A percentile compares a stretch with the other conserved stretches of the same genome.
Conservation (phyloP, 2,888 invertebrate species). For the Leucophenga montana region DNA sequence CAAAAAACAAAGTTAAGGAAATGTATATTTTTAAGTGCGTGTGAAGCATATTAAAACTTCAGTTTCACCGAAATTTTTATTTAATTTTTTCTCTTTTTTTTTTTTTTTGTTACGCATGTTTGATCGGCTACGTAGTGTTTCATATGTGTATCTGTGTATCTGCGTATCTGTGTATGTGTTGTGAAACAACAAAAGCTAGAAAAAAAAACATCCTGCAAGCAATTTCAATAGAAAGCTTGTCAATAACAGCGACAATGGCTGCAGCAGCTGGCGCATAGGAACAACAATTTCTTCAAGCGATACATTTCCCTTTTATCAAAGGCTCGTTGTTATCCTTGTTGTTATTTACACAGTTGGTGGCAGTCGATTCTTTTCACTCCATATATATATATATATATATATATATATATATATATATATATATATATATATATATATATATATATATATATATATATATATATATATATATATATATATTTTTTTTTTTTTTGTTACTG, state of each 20-base stretch:
- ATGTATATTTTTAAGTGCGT: too few species aligned
- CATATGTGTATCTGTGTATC: too few species aligned
- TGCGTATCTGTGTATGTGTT: neutral
- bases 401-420: neutral
- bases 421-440: neutral
- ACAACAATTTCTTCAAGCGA: slow-evolving; percentile 28
- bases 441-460: neutral
- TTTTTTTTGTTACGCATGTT: too few species aligned
- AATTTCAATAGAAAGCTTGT: slow-evolving; percentile 19
- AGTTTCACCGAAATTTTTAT: too few species aligned
- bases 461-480: neutral
- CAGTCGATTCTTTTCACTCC: slow-evolving; percentile 12
- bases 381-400: neutral
- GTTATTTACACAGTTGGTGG: slow-evolving; percentile 50
- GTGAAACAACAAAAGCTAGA: slow-evolving; percentile 27
- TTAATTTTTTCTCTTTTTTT: too few species aligned
- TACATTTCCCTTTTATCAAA: slow-evolving; percentile 18
- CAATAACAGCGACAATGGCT: slow-evolving; percentile 31
- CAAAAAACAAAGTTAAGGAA: too few species aligned
- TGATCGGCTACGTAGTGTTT: too few species aligned
- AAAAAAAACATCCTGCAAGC: slow-evolving; percentile 41
- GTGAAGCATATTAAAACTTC: too few species aligned
- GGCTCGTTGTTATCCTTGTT: slow-evolving; percentile 27
- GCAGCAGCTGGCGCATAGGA: slow-evolving; percentile 38
- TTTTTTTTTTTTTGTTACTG: neutral